Base-by-base conservation (phyloP, 2,797 vertebrate species). In the Cryptoblepharus egeriae region DNA sequence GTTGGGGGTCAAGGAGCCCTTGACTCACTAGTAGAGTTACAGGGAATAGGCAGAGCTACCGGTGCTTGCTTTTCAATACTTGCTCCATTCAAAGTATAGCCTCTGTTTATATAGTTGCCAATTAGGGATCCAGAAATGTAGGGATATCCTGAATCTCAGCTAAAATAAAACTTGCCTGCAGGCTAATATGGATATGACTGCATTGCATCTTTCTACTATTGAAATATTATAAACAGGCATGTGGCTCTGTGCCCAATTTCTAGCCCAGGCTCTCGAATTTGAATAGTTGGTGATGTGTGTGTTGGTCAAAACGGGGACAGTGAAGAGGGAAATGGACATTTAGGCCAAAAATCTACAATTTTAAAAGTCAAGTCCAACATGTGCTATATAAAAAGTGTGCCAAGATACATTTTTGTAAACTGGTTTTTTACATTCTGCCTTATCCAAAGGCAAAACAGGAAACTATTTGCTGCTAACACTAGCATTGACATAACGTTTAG, bases 331-430 rank as follows among this genome's bases (percentile, higher is more conserved):
- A 37, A 60, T 32, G 20, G 60, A 75, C 49, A 2, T 68, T 79
- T 80, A 10, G 42, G 60, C 79, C 79, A 73, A 80, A 42, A 64
- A 55, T 81, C 69, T n/a, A 26, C 22, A 8, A 58, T 68, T 26
- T 60, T n/a, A 0, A 45, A 75, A 67, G 30, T 86, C 16, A 75
- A 86, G 63, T 83, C 79, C 84, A 81, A 26, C 70, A 71, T 35
- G 88, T 73, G 81, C 3, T 1, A 10, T 28, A 83, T 79, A 88
- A 80, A 69, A 73, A 0, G 52, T 86, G 88, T 80, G 37, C 75
- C 78, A 72, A 77, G 82, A 65, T 72, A 35, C 78, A 52, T 1
- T 79, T 28, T 1, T 15, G 58, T 68, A 73, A 85, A 81, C 32
- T 79, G 82, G 52, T 10, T 69, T 84, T 68, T 68, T 67, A n/a